Base-by-base conservation (phyloP, 2,888 invertebrate genomes). In the Apamea sordens region DNA sequence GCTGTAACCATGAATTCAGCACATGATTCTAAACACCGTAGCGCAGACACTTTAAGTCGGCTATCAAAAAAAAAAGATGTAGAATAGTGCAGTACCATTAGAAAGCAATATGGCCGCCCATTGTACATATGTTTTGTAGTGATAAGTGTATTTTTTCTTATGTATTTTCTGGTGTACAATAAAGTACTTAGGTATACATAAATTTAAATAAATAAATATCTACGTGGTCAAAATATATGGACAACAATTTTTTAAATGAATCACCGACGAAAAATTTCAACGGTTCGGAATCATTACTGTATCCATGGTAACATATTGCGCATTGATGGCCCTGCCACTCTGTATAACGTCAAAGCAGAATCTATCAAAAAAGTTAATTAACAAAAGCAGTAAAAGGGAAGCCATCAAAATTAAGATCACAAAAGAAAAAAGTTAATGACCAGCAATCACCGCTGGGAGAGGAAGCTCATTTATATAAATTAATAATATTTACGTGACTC, bases 381-480 rank as follows among this genome's bases (percentile, higher is more conserved):
- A 81, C 36, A 73, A 71, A 73, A 85, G 28, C 73, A 71, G 47
- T 85, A 77, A 85, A 84, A 85, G 18, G 64, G 63, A 77, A 85
- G n/a, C 74, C 75, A 74, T 71, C 41, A 84, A 87, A 76, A 84
- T 80, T 64, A 74, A 61, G 56, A 56, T 32, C 44, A 63, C 50
- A 71, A 81, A 80, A 75, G 73, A 61, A 80, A 79, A 85, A 85
- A 64, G 61, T 41, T 85, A 85, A 87, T 73, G 77, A 71, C 65
- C 67, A 53, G 53, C 65, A 41, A 71, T 64, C 67, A 81, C 41
- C 6, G 41, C 21, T 32, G 28, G 59, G 18, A 61, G 63, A 85
- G 47, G 50, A 73, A 72, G 53, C 61, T 63, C 68, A 64, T 71
- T 80, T 71, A 72, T 64, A 47, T 80, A 74, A 79, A 85, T 87